These are phyloP conservation scores for Sipha maydis DNA, from an alignment of 2,888 invertebrate genomes.

Conservation along the genomic window DNA sequence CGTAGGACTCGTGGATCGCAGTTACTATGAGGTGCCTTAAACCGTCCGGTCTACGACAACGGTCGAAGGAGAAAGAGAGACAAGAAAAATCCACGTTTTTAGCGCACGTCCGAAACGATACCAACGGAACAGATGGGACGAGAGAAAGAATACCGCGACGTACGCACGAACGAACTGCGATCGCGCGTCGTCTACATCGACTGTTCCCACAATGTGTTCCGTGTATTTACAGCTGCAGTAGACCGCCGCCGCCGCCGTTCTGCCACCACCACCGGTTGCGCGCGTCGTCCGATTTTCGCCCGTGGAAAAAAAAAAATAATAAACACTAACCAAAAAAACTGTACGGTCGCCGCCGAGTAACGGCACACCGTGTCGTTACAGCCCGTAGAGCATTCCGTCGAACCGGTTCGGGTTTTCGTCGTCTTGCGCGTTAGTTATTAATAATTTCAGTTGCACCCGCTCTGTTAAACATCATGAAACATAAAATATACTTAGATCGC, in stretches of 20 bases:
- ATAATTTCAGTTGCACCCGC: background rate
- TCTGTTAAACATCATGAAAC: too few relatives aligned
- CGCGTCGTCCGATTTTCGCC: background rate
- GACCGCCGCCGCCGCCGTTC: background rate
- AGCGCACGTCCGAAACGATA: too few relatives aligned
- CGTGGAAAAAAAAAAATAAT: background rate
- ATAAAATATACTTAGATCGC: too few relatives aligned
- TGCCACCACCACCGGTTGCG: background rate
- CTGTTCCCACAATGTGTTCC: background rate
- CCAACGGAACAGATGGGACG: too few relatives aligned
- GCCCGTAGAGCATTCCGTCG: background rate
- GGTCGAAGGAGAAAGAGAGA: too few relatives aligned
- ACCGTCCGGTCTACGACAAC: too few relatives aligned
- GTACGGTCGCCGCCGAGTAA: background rate
- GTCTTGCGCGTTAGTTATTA: background rate
- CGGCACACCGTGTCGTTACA: background rate
- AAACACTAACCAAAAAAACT: too few relatives aligned
- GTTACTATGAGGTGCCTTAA: too few relatives aligned
- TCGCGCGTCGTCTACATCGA: background rate
- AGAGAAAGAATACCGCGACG: background rate
- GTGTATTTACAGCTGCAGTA: background rate
- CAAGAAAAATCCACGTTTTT: too few relatives aligned
- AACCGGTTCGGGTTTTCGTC: conserved; percentile 6
- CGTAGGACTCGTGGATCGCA: background rate
- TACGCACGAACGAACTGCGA: too few relatives aligned